These are phyloP conservation scores for Hybognathus amarus DNA, from an alignment of 2,797 vertebrate species.

Conservation along the genomic window DNA sequence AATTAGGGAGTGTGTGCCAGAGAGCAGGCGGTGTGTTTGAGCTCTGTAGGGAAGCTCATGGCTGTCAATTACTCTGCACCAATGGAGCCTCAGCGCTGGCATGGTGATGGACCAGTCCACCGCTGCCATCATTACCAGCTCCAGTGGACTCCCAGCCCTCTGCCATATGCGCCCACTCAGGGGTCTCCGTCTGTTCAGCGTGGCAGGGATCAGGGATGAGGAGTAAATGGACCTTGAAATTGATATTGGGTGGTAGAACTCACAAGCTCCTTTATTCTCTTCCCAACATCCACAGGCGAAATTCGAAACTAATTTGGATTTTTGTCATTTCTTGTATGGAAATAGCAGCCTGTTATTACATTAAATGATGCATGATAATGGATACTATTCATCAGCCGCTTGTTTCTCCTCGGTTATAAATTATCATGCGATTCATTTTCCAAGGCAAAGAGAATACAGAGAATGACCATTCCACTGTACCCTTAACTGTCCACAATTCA, in stretches of 20 bases:
- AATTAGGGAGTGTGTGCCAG: slow-evolving; percentile 57
- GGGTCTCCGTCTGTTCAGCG: slow-evolving; percentile 62
- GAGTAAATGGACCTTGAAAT: slow-evolving; percentile 67
- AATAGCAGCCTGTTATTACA: slow-evolving; percentile 57
- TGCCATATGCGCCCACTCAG: slow-evolving; percentile 64
- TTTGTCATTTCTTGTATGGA: slow-evolving; percentile 56
- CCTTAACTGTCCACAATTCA: slow-evolving; percentile 45
- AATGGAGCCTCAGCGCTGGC: slow-evolving; percentile 55
- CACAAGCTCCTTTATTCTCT: slow-evolving; percentile 55
- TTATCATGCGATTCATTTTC: slow-evolving; percentile 29
- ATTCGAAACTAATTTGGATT: slow-evolving; percentile 58
- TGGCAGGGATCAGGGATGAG: slow-evolving; percentile 61
- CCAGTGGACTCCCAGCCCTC: slow-evolving; percentile 60
- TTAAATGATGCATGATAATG: slow-evolving; percentile 55
- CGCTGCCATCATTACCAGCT: slow-evolving; percentile 63
- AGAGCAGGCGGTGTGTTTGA: slow-evolving; percentile 45
- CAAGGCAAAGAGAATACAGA: slow-evolving; percentile 15
- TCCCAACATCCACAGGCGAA: slow-evolving; percentile 58
- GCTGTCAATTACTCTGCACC: slow-evolving; percentile 63
- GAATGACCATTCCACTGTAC: slow-evolving; percentile 3
- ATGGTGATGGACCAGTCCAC: slow-evolving; percentile 52
- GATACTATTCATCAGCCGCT: slow-evolving; percentile 44
- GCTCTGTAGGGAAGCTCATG: slow-evolving; percentile 51
- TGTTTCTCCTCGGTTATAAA: slow-evolving; percentile 53
- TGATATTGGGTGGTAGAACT: slow-evolving; percentile 64